Conservation (phyloP, 1,140 invertebrate genomes). For the Oedothorax gibbosus region DNA sequence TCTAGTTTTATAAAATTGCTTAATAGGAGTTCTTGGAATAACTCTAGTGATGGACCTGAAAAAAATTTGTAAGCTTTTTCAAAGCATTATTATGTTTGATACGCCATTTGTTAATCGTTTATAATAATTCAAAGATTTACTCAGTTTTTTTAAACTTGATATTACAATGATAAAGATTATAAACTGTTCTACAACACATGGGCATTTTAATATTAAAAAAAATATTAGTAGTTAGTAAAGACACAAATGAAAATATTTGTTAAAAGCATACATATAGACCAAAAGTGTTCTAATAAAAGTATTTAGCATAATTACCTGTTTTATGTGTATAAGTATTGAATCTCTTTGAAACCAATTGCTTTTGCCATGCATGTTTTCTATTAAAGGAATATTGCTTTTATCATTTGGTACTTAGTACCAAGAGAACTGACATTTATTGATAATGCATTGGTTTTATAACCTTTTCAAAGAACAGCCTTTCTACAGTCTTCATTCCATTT, state of each 20-base stretch:
- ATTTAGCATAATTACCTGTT: background rate
- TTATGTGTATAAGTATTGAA: background rate
- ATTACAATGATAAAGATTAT: background rate
- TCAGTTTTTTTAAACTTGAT: background rate
- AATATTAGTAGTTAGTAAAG: background rate
- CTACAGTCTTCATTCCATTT: background rate
- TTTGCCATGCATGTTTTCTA: constrained; percentile 8
- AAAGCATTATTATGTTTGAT: too few species aligned
- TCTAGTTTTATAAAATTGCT: too few species aligned
- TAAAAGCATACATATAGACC: background rate
- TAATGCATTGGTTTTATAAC: constrained; percentile 28
- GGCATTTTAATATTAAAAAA: background rate
- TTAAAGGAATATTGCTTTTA: constrained; percentile 35
- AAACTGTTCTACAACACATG: background rate
- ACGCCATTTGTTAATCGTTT: too few species aligned
- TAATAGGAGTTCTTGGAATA: too few species aligned
- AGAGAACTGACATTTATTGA: constrained; percentile 14
- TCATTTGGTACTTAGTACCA: constrained; percentile 20
- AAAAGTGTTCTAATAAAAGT: background rate
- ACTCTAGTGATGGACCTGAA: too few species aligned
- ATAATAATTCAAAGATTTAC: too few species aligned
- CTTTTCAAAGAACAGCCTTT: constrained; percentile 14
- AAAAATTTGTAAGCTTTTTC: too few species aligned
- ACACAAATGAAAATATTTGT: background rate
- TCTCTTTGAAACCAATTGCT: background rate